These are phyloP conservation scores for Neoniphon sammara DNA, from an alignment of 2,797 vertebrate genomes.

Conservation along the genomic window DNA sequence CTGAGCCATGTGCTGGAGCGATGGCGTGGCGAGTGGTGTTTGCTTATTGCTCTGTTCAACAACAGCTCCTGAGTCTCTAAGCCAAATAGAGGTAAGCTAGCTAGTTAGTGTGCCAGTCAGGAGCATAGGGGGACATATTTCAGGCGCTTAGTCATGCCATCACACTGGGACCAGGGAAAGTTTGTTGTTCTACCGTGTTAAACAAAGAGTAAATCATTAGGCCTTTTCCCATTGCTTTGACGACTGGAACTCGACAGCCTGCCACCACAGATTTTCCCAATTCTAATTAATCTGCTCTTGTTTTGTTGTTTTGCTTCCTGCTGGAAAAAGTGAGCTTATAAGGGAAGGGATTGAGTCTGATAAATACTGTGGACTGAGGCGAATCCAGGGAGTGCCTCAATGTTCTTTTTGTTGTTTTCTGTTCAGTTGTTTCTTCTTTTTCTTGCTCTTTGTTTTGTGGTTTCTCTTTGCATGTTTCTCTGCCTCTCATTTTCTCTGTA, in stretches of 20 bases:
- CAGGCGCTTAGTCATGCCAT: conserved; percentile 69
- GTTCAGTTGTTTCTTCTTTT: conserved; percentile 36
- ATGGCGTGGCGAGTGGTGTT: conserved; percentile 40
- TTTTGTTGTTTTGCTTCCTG: conserved; percentile 77
- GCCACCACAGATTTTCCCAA: conserved; percentile 77
- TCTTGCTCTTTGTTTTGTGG: conserved; percentile 20
- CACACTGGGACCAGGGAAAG: conserved; percentile 63
- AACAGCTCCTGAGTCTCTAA: conserved; percentile 54
- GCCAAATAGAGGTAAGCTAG: conserved; percentile 58
- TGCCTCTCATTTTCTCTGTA: conserved; percentile 4
- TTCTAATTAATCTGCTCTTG: conserved; percentile 78
- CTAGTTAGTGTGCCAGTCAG: conserved; percentile 63
- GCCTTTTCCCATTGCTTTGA: conserved; percentile 71
- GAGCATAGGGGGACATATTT: conserved; percentile 69
- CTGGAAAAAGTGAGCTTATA: conserved; percentile 78
- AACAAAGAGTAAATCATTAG: conserved; percentile 79
- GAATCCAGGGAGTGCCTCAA: conserved; percentile 53
- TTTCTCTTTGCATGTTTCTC: conserved; percentile 26
- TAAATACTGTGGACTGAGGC: conserved; percentile 59
- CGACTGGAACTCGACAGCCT: conserved; percentile 71
- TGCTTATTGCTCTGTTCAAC: conserved; percentile 37
- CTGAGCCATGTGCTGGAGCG: conserved; percentile 33
- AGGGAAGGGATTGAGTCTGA: conserved; percentile 53
- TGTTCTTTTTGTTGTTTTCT: conserved; percentile 51
- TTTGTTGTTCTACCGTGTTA: conserved; percentile 76